Percentiles rank a stretch among this genome's conserved stretches.
These are phyloP conservation scores for Myopa testacea DNA, from an alignment of 2,888 invertebrate genomes.

Conservation along the genomic window DNA sequence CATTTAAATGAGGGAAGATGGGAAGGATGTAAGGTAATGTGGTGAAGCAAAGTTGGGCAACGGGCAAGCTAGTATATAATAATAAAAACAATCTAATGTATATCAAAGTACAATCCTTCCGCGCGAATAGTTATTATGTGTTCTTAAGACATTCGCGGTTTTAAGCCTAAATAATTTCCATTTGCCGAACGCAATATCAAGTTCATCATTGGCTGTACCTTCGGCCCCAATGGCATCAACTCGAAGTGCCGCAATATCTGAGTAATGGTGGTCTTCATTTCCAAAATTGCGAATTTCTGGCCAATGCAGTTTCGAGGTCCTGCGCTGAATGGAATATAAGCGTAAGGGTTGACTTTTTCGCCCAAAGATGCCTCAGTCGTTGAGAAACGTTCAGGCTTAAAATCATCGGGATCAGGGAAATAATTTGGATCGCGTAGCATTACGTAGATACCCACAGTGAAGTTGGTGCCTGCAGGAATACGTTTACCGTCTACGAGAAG, in stretches of 20 bases:
- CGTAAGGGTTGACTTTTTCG: conserved; percentile 49
- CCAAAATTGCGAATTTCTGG: conserved; percentile 57
- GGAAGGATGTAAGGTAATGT: too few relatives aligned
- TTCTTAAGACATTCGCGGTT: conserved; percentile 38
- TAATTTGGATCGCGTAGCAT: conserved; percentile 55
- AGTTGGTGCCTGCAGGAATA: conserved; percentile 59
- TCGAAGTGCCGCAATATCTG: conserved; percentile 53
- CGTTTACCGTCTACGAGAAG: conserved; percentile 54
- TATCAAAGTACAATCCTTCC: too few relatives aligned
- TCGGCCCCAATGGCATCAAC: conserved; percentile 46
- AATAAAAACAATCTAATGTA: too few relatives aligned
- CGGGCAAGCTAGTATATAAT: too few relatives aligned
- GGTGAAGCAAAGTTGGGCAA: too few relatives aligned
- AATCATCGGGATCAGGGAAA: conserved; percentile 58
- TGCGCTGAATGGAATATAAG: conserved; percentile 56
- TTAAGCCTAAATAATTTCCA: conserved; percentile 49
- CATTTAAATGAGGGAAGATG: too few relatives aligned
- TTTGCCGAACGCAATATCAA: conserved; percentile 50
- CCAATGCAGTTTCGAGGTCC: conserved; percentile 58
- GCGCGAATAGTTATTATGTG: background rate
- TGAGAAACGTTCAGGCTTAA: conserved; percentile 57
- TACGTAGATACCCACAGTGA: conserved; percentile 55
- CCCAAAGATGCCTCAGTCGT: conserved; percentile 2
- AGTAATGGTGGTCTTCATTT: conserved; percentile 55
- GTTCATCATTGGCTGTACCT: conserved; percentile 45